Evolutionary conservation across 1,140 invertebrate genomes (phyloP), one percentile per base, ranked within the genome.

Genomic region (Cotesia chilonis): DNA sequence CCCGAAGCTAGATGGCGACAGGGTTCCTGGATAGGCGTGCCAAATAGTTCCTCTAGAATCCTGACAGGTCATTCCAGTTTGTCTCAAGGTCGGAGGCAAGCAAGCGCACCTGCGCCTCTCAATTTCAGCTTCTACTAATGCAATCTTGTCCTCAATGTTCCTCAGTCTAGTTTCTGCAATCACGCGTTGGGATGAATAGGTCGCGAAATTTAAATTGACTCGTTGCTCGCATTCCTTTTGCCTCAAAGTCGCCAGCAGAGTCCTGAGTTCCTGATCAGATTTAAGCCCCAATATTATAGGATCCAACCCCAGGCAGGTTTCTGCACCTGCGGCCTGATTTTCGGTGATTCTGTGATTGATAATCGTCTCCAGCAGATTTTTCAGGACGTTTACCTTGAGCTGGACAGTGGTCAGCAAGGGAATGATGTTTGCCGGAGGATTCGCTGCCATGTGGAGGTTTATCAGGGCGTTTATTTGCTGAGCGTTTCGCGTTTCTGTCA

Each of bases 391-490:
- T 5, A 83, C 74, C 37, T 87, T 87, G 10, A 87, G 52, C 37
- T 87, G 85, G 4, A 82, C 38, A 10, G 79, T 68, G 0, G 85
- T 87, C 4, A 87, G 70, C 2, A 85, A 59, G 0, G 85, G 81
- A 1, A 87, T 74, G 5, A 87, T 68, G 28, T 77, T 83, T 0
- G 72, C 14, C 1, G 82, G 79, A 0, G 79, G 79, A 77, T 81
- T 83, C 0, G 82, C 70, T 4, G 81, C 83, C 78, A 85, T 80
- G 17, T 87, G 84, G 7, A 87, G 73, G 57, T 83, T 83, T 17
- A 87, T 82, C 7, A 87, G 57, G 4, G 77, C 76, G 55, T 82
- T 85, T 6, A 86, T 73, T 54, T 86, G 80, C n/a, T 83, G 83
- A 12, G 79, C 76, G 67, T 72, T 79, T 54, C 78, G 77, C 1